These are phyloP conservation scores for Dolichallabes microphthalmus DNA, from an alignment of 2,113 vertebrate genomes.

Conservation along the genomic window DNA sequence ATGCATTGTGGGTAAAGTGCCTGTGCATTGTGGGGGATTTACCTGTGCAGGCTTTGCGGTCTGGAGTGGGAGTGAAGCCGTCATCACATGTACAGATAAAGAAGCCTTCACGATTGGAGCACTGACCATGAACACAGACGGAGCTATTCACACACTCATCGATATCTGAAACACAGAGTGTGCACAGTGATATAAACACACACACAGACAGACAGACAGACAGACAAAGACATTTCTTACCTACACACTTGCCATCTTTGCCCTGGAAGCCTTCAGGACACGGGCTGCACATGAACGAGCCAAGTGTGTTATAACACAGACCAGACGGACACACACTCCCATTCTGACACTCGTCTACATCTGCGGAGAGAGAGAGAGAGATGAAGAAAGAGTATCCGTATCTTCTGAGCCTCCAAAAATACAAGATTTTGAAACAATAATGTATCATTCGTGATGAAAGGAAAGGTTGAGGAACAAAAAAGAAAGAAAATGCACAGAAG, in stretches of 20 bases:
- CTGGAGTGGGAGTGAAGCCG: constrained; percentile 65
- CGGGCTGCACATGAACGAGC: constrained; percentile 83
- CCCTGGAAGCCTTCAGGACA: constrained; percentile 84
- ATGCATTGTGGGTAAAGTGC: constrained; percentile 35
- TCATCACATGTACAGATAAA: constrained; percentile 70
- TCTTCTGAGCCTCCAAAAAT: too few relatives aligned
- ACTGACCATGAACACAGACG: constrained; percentile 71
- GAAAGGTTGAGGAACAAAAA: background rate
- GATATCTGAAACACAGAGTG: constrained; percentile 64
- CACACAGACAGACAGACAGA: background rate
- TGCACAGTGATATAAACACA: background rate
- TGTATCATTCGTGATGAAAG: background rate
- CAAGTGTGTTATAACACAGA: constrained; percentile 83
- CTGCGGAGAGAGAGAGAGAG: constrained; percentile 64
- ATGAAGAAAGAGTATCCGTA: background rate
- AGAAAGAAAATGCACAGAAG: background rate
- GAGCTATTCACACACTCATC: constrained; percentile 72
- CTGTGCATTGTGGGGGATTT: constrained; percentile 26
- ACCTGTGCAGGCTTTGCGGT: constrained; percentile 66
- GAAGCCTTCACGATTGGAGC: constrained; percentile 74
- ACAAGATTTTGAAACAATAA: too few relatives aligned
- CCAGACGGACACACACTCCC: constrained; percentile 80
- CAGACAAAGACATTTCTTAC: constrained; percentile 68
- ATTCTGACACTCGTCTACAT: constrained; percentile 85
- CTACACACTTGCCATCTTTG: constrained; percentile 83